Evolutionary conservation across 2,888 invertebrate species (phyloP), one percentile per base, ranked within the genome.

Genomic region (Drosophila infuscata): DNA sequence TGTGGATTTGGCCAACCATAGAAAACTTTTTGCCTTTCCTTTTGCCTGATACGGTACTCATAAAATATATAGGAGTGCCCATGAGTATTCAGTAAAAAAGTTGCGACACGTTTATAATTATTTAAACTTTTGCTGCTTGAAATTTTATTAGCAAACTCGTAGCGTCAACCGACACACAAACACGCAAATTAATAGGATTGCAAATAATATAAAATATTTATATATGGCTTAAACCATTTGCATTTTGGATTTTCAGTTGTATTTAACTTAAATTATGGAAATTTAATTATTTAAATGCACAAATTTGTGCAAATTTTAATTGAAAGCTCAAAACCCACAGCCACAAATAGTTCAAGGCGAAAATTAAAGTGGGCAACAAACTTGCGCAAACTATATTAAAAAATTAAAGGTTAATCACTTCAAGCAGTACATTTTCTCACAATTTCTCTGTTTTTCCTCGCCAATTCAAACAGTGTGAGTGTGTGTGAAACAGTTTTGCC

Each of bases 371-470:
- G 56, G 52, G 17, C 58, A 59, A 68, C 56, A 56, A 73, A 78
- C 61, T 73, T 66, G 5, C 11, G 17, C 20, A 74, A 88, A 83
- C 71, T 79, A 56, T 75, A 79, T 81, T 72, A 81, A 73, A 59
- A 74, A 75, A 81, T 85, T 78, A 72, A 61, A 67, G 78, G 70
- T 77, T 76, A 85, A 89, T 88, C 76, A 79, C 81, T 79, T 70
- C 43, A 12, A 74, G 74, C 73, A 75, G 70, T 68, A 74, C 61
- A 74, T 76, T 76, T 62, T 52, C 60, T 43, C 51, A 58, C 49
- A 35, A 2, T 49, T 62, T 57, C 38, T 51, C 33, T 41, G 52
- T 29, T 53, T 30, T 2, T 11, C 20, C n/a, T 33, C 53, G 8
- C 2, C 36, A 56, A 72, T 48, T 70, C 46, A 52, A 36, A 43